A percentile compares a stretch with the other conserved stretches of the same genome.
These are phyloP conservation scores for Pogonomyrmex californicus DNA, from an alignment of 1,140 invertebrate genomes.

Conservation along the genomic window DNA sequence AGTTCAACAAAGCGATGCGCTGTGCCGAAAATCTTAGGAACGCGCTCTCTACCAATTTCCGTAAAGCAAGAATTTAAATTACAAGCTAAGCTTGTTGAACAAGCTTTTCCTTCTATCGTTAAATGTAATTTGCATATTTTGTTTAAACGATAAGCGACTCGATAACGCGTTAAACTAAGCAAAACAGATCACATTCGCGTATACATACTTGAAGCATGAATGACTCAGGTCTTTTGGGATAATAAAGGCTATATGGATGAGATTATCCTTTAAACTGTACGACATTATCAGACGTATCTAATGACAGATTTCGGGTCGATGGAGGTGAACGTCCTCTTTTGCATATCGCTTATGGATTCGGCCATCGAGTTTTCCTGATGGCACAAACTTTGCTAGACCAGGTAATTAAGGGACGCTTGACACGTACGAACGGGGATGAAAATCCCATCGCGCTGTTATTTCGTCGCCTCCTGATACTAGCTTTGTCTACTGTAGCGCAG, in stretches of 20 bases:
- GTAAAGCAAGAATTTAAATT: conserved; percentile 63
- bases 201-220: conserved; percentile 33
- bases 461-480: conserved; percentile 66
- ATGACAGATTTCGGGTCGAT: conserved; percentile 23
- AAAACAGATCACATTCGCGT: conserved; percentile 58
- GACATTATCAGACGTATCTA: conserved; percentile 26
- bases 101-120: conserved; percentile 50
- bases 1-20: conserved; percentile 50
- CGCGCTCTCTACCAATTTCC: conserved; percentile 37
- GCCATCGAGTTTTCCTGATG: conserved; percentile 49
- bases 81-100: conserved; percentile 24
- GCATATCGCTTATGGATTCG: conserved; percentile 61
- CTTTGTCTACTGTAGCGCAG: conserved; percentile 63
- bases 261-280: conserved; percentile 43
- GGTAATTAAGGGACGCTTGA: conserved; percentile 71
- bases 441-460: conserved; percentile 66
- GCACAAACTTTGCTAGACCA: conserved; percentile 68
- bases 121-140: conserved; percentile 67
- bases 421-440: conserved; percentile 68
- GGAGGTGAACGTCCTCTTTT: neutral
- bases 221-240: conserved; percentile 24
- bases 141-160: conserved; percentile 43
- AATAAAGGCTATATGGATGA: conserved; percentile 44
- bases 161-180: conserved; percentile 57
- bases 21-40: conserved; percentile 54